Conservation (phyloP, 2,113 vertebrate genomes). For the Fregata magnificens region DNA sequence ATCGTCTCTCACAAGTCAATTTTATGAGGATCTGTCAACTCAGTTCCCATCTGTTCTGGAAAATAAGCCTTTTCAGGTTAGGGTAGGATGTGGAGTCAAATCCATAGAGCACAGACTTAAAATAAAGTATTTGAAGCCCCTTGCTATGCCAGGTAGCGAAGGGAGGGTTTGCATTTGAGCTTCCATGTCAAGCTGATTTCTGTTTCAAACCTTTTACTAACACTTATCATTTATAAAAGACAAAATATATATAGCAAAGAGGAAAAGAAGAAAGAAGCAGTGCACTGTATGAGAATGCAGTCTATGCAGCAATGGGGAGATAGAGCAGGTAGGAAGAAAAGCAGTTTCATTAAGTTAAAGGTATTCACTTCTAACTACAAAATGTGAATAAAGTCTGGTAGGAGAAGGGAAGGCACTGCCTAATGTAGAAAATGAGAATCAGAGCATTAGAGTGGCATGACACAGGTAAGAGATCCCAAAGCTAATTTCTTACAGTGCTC, state of each 20-base stretch:
- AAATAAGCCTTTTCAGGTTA: slow-evolving; percentile 19
- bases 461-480: not conserved
- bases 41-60: slow-evolving; percentile 28
- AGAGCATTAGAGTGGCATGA: not conserved
- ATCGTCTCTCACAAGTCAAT: slow-evolving; percentile 30
- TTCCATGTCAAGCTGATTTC: not conserved
- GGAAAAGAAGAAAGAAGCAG: not conserved
- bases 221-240: not conserved
- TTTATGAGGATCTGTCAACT: slow-evolving; percentile 46
- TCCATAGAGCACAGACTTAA: not conserved
- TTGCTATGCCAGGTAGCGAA: not conserved
- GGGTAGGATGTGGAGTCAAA: not conserved
- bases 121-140: not conserved
- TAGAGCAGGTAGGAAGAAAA: not conserved
- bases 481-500: not conserved
- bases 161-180: not conserved
- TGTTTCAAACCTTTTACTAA: not conserved
- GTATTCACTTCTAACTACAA: not conserved
- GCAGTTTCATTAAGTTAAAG: not conserved
- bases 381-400: not conserved
- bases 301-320: not conserved
- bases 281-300: not conserved
- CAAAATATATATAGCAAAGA: not conserved
- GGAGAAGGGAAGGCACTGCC: not conserved
- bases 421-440: not conserved